These are phyloP conservation scores for Cranoglanis bouderius DNA, from an alignment of 2,113 vertebrate species.

Conservation along the genomic window DNA sequence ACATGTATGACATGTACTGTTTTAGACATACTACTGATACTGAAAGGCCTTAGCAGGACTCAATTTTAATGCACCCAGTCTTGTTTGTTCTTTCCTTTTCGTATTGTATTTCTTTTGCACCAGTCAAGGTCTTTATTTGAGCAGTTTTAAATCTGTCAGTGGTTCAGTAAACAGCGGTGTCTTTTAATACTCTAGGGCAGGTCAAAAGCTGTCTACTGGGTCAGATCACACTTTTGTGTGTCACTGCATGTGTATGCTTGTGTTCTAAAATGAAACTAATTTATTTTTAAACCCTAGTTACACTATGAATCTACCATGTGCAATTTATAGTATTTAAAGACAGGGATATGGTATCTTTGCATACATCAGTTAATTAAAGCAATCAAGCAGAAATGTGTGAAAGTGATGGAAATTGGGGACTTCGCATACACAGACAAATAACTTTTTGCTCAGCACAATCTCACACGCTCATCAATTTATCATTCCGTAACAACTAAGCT, in stretches of 20 bases:
- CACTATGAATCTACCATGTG: neutral
- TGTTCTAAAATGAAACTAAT: neutral
- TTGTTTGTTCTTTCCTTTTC: neutral
- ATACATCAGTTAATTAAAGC: neutral
- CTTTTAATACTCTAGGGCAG: slow-evolving; percentile 2
- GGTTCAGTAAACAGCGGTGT: neutral
- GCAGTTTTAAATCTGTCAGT: slow-evolving; percentile 30
- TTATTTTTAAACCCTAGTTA: neutral
- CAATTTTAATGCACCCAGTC: neutral
- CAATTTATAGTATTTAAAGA: neutral
- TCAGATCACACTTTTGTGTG: neutral
- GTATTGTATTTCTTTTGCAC: neutral
- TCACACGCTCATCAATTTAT: slow-evolving; percentile 37
- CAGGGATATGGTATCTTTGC: neutral
- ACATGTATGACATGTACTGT: neutral
- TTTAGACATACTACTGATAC: neutral
- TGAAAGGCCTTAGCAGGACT: slow-evolving; percentile 3
- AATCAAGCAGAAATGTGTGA: neutral
- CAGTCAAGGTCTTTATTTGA: slow-evolving; percentile 19
- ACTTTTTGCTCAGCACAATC: slow-evolving; percentile 33
- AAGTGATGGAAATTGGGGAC: neutral
- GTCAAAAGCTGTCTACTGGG: neutral
- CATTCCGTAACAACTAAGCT: neutral
- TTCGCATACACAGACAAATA: neutral
- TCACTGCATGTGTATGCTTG: neutral